These are phyloP conservation scores for Gerris lacustris DNA, from an alignment of 2,888 invertebrate species.

Conservation along the genomic window DNA sequence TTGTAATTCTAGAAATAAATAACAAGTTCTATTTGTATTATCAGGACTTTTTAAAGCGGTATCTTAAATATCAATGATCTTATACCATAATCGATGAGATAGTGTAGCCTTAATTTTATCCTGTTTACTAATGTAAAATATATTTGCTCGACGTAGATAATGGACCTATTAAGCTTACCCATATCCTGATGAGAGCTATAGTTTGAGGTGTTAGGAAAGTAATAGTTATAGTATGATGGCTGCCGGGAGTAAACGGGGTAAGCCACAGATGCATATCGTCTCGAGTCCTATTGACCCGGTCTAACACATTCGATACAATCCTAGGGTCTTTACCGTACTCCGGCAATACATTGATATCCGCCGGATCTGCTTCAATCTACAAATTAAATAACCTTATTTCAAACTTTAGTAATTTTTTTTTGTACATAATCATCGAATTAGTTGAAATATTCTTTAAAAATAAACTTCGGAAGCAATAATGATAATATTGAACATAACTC, in stretches of 20 bases:
- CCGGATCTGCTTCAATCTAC: slow-evolving; percentile 45
- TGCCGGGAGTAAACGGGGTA: slow-evolving; percentile 49
- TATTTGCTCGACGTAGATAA: too few species aligned
- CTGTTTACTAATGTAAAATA: too few species aligned
- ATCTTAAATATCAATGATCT: background rate
- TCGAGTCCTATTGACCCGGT: slow-evolving; percentile 58
- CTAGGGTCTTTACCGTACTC: slow-evolving; percentile 53
- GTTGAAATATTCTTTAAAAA: too few species aligned
- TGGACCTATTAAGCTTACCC: slow-evolving; percentile 42
- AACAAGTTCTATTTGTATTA: background rate
- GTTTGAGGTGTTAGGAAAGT: slow-evolving; percentile 42
- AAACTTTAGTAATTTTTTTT: background rate
- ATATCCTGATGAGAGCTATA: slow-evolving; percentile 54
- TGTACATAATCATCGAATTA: too few species aligned
- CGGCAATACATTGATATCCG: slow-evolving; percentile 52
- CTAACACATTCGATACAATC: slow-evolving; percentile 51
- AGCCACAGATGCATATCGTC: slow-evolving; percentile 70
- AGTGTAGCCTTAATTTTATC: too few species aligned
- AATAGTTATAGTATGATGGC: slow-evolving; percentile 48
- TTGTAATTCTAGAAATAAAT: slow-evolving; percentile 61
- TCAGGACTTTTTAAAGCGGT: background rate
- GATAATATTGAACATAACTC: too few species aligned
- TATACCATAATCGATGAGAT: too few species aligned
- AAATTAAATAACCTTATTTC: slow-evolving; percentile 16
- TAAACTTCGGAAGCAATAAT: too few species aligned